Evolutionary conservation across 2,113 vertebrate species (phyloP).

Genomic region (Poecilia latipinna): DNA sequence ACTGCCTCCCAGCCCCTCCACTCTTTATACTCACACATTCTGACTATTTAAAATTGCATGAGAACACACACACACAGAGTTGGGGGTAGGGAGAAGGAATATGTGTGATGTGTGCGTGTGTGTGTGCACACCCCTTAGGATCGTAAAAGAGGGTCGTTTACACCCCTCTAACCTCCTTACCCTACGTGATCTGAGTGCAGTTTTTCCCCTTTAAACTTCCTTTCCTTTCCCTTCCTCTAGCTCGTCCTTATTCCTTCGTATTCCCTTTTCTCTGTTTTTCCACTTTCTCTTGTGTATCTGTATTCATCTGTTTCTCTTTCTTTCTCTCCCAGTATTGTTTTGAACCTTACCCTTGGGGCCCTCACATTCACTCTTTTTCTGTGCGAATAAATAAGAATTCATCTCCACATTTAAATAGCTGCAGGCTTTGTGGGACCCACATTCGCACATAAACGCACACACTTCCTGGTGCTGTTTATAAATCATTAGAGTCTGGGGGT

Average conservation of each 20-base stretch:
- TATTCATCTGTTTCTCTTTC: conserved; percentile 25
- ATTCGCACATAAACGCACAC: conserved; percentile 42
- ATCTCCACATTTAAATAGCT: conserved; percentile 76
- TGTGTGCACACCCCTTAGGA: conserved; percentile 33
- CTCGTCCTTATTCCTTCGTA: conserved; percentile 18
- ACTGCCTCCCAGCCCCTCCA: conserved; percentile 96
- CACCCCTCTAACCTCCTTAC: conserved; percentile 67
- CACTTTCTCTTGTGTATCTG: conserved; percentile 26
- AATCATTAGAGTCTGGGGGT: conserved; percentile 75
- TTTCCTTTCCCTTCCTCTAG: conserved; percentile 20
- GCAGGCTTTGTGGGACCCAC: conserved; percentile 44
- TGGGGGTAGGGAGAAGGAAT: conserved; percentile 63
- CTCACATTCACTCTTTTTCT: conserved; percentile 65
- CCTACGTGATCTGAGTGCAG: conserved; percentile 60
- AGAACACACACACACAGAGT: conserved; percentile 83
- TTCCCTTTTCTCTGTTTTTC: conserved; percentile 19
- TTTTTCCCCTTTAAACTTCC: conserved; percentile 81
- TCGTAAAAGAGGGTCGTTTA: conserved; percentile 70
- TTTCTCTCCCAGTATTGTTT: conserved; percentile 58
- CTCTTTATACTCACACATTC: conserved; percentile 98
- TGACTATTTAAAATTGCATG: conserved; percentile 99
- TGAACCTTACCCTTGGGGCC: conserved; percentile 72
- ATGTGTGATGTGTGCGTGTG: conserved; percentile 24
- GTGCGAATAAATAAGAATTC: conserved; percentile 78
- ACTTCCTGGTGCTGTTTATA: conserved; percentile 66